Evolutionary conservation across 2,113 vertebrate species (phyloP), one percentile per base, ranked within the genome.

Genomic region (Ceuthmochares aereus): DNA sequence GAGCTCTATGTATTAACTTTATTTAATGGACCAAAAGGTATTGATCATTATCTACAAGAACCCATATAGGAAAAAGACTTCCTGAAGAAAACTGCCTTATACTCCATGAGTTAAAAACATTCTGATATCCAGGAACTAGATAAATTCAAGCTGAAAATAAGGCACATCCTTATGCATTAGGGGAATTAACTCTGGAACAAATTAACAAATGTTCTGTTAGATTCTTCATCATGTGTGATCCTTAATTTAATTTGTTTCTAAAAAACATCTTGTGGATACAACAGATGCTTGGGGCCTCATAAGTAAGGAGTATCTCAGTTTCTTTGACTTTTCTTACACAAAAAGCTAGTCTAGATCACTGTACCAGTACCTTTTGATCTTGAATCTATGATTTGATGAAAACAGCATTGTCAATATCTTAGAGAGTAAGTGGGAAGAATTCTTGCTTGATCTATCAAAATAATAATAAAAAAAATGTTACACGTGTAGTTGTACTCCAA

Each of bases 1-100:
- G 60, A 84, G 58, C 25, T 94, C 47, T 89, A 87, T 89, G 87
- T 91, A 68, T 94, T 85, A 68, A 64, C 10, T 88, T 72, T 88
- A 69, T 92, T 88, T 95, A 88, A 86, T 47, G 21, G 59, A 59
- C 56, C 18, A 67, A 84, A 92, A 92, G 63, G 26, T 81, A 37
- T 70, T 72, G 58, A 86, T 73, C 55, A 25, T 59, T 72, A 92
- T 89, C 59, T 78, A 66, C 64, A 90, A 45, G 69, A 81, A 37
- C 15, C 4, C 23, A 43, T 43, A 51, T 2, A 74, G 37, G 54
- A 87, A 87, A 81, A 63, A 75, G 1, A 70, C 66, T 94, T 90
- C 42, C 42, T 77, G 17, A 29, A 90, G 45, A 76, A 40, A 86
- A 14, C 42, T 70, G 62, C 20, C 20, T 10, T 60, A 14, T 52